Percentiles rank a stretch among this genome's conserved stretches.
phyloP scores from a whole-genome alignment of 2,888 invertebrate species.

The Latheticus oryzae region DNA sequence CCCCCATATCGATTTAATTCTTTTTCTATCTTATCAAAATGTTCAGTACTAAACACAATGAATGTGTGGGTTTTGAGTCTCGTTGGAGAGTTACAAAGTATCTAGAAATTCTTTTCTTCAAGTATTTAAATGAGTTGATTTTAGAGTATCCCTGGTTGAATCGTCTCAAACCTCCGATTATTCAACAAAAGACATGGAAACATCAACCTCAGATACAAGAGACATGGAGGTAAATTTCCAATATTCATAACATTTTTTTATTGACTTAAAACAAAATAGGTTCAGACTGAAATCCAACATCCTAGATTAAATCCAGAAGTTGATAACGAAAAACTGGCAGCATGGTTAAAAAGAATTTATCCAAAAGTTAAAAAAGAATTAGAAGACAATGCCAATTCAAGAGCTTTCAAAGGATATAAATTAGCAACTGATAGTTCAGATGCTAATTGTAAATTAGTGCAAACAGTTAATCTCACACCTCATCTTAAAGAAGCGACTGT shows the following conservation, averaged over 20 bases:
- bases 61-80: slow-evolving; percentile 67
- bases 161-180: slow-evolving; percentile 59
- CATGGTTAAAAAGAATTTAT: slow-evolving; percentile 66
- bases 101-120: no score
- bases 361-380: slow-evolving; percentile 66
- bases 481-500: slow-evolving; percentile 13
- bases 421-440: slow-evolving; percentile 49
- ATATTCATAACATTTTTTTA: not conserved
- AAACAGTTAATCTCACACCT: slow-evolving; percentile 51
- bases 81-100: slow-evolving; percentile 64
- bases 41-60: slow-evolving; percentile 65
- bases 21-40: slow-evolving; percentile 52
- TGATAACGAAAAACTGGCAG: slow-evolving; percentile 66
- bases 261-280: slow-evolving; percentile 53
- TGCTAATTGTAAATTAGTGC: slow-evolving; percentile 55
- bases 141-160: slow-evolving; percentile 55
- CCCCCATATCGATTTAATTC: slow-evolving; percentile 5
- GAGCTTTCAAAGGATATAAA: slow-evolving; percentile 58
- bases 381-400: slow-evolving; percentile 59
- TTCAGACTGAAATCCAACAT: slow-evolving; percentile 62
- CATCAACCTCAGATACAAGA: slow-evolving; percentile 57
- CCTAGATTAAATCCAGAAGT: slow-evolving; percentile 48
- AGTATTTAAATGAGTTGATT: slow-evolving; percentile 15
- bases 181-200: slow-evolving; percentile 53
- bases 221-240: slow-evolving; percentile 49